phyloP scores from a whole-genome alignment of 2,888 invertebrate species.

The Peribatodes rhomboidaria region DNA sequence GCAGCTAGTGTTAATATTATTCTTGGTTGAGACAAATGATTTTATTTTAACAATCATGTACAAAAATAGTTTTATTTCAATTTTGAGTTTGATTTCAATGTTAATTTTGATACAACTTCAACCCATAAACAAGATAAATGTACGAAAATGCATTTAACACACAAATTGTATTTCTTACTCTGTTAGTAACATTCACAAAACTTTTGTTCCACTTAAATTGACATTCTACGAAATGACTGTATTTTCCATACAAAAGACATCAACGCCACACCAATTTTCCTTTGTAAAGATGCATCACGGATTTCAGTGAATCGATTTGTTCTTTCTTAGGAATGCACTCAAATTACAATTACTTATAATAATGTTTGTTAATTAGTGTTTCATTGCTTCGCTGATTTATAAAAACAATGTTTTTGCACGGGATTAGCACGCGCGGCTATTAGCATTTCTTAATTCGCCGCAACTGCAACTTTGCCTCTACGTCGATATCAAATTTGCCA shows the following conservation, averaged over 20 bases:
- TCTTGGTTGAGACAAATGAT: too few species aligned
- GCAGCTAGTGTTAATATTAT: too few species aligned
- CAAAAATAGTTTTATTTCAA: too few species aligned
- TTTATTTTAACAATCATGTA: too few species aligned
- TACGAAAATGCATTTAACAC: too few species aligned
- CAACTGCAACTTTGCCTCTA: background rate
- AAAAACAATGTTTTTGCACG: background rate
- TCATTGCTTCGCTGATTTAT: background rate
- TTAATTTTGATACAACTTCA: too few species aligned
- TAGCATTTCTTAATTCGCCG: background rate
- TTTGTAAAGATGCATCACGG: background rate
- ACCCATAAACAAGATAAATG: too few species aligned
- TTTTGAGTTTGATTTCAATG: too few species aligned
- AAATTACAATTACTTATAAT: slow-evolving; percentile 7
- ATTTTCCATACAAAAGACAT: slow-evolving; percentile 26
- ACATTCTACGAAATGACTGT: background rate
- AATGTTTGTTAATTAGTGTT: background rate
- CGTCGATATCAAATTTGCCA: background rate
- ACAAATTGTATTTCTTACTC: too few species aligned
- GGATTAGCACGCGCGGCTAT: background rate
- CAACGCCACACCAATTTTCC: slow-evolving; percentile 23
- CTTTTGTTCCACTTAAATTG: background rate
- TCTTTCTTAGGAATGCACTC: background rate
- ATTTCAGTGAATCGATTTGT: background rate
- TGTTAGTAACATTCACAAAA: too few species aligned